Conservation (phyloP, 1,140 invertebrate genomes). For the Hypothenemus hampei region DNA sequence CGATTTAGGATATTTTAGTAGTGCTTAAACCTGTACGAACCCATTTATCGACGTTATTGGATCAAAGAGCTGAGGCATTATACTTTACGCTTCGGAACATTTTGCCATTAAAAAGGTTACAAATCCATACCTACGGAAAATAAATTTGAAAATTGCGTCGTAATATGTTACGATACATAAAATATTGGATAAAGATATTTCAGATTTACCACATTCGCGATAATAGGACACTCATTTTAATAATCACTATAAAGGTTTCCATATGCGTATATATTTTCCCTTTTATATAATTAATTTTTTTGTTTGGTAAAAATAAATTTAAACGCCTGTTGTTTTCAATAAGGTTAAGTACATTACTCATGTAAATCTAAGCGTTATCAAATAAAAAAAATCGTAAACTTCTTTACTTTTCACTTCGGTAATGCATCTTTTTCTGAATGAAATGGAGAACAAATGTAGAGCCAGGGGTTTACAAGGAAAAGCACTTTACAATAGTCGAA, state of each 20-base stretch:
- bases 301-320: too few species aligned
- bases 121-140: slow-evolving; percentile 18
- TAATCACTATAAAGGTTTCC: too few species aligned
- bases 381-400: too few species aligned
- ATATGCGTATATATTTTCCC: too few species aligned
- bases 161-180: slow-evolving; percentile 20
- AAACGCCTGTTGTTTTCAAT: too few species aligned
- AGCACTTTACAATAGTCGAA: neutral
- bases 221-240: slow-evolving; percentile 13
- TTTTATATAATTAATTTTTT: too few species aligned
- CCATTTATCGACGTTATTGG: slow-evolving; percentile 6
- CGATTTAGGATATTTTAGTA: neutral
- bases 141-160: slow-evolving; percentile 19
- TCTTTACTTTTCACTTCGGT: too few species aligned
- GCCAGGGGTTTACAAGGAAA: slow-evolving; percentile 2
- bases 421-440: too few species aligned
- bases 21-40: neutral
- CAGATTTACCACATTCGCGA: slow-evolving; percentile 2
- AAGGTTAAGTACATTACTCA: too few species aligned
- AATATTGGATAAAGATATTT: slow-evolving; percentile 16
- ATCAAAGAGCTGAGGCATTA: slow-evolving; percentile 8
- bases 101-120: slow-evolving; percentile 16
- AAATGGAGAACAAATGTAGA: too few species aligned
- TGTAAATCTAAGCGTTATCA: too few species aligned
- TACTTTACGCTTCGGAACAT: slow-evolving; percentile 12